These are phyloP conservation scores for Zygogramma bicolorata DNA, from an alignment of 2,888 invertebrate species.

Conservation along the genomic window DNA sequence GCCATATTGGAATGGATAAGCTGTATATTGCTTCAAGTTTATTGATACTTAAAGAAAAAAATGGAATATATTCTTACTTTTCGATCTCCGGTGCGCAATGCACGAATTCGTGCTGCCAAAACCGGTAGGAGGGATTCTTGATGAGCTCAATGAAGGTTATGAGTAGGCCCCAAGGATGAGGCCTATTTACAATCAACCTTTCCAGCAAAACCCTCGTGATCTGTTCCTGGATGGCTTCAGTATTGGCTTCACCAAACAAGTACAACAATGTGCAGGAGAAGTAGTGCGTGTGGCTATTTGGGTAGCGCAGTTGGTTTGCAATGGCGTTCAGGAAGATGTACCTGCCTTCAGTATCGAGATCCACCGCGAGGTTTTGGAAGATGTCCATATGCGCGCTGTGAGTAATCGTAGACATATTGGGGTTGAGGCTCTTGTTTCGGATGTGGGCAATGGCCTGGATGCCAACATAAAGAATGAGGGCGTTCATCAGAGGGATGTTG, in stretches of 20 bases:
- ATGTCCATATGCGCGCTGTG: conserved; percentile 99
- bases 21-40: no score
- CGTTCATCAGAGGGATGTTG: conserved; percentile 97
- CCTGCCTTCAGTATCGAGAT: conserved; percentile 97
- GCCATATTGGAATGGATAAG: no score
- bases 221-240: conserved; percentile 98
- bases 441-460: conserved; percentile 95
- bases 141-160: conserved; percentile 99
- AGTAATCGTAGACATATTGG: conserved; percentile 97
- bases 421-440: conserved; percentile 89
- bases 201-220: conserved; percentile 97
- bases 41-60: background rate
- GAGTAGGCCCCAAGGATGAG: conserved; percentile 98
- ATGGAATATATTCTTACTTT: conserved; percentile 78
- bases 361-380: conserved; percentile 98
- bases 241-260: conserved; percentile 96
- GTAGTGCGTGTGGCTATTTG: conserved; percentile 99
- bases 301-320: conserved; percentile 98
- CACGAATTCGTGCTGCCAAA: conserved; percentile 99
- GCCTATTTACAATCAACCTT: conserved; percentile 96
- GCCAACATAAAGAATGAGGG: conserved; percentile 96
- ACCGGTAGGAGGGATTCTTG: conserved; percentile 97
- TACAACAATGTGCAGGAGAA: conserved; percentile 98
- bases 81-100: conserved; percentile 99
- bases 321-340: conserved; percentile 98